phyloP scores from a whole-genome alignment of 2,113 vertebrate genomes.

The Euleptes europaea region DNA sequence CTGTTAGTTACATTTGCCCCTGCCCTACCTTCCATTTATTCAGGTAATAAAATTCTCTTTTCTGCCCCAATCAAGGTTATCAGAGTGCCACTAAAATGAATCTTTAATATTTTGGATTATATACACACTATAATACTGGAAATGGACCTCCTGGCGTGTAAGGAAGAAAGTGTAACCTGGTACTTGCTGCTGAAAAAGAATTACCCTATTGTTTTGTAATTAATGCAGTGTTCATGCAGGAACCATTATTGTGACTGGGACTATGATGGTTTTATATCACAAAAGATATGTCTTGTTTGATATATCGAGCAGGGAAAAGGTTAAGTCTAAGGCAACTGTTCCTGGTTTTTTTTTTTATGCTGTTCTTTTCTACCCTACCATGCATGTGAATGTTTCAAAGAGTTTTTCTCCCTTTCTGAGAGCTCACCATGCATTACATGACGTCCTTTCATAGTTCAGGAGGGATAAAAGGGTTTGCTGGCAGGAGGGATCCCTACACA shows the following conservation, averaged over 20 bases:
- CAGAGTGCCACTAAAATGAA: not conserved
- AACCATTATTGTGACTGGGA: not conserved
- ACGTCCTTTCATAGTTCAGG: not conserved
- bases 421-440: not conserved
- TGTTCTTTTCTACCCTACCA: not conserved
- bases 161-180: not conserved
- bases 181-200: not conserved
- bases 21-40: not conserved
- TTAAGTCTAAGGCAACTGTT: constrained; percentile 3
- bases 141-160: not conserved
- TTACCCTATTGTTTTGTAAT: not conserved
- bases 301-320: not conserved
- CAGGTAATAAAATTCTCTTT: not conserved
- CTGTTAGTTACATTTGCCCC: not conserved
- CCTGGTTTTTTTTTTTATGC: not conserved
- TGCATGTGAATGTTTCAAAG: not conserved
- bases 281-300: not conserved
- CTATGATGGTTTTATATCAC: not conserved
- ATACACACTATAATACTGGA: not conserved
- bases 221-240: not conserved
- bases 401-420: not conserved
- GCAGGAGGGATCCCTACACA: not conserved
- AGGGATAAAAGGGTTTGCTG: not conserved
- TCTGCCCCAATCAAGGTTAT: not conserved
- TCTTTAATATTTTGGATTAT: not conserved